Evolutionary conservation across 2,797 vertebrate genomes (phyloP).

Genomic region (Tokudaia muenninki): DNA sequence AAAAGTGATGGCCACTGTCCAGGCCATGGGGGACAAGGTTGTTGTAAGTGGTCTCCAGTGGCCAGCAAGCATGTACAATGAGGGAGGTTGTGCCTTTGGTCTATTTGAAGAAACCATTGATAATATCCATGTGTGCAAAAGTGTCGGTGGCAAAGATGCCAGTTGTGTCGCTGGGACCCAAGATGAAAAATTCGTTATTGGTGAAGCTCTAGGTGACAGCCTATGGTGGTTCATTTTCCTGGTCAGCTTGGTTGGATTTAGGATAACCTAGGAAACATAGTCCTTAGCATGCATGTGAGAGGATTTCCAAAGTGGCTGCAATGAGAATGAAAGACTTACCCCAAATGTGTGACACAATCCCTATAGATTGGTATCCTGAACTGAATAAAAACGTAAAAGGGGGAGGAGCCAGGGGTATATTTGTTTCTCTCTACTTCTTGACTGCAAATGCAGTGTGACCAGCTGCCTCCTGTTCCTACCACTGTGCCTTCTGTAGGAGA

Average conservation of each 20-base stretch:
- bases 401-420: neutral
- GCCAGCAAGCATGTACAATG: conserved; percentile 93
- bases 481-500: neutral
- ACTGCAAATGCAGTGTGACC: neutral
- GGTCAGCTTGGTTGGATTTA: neutral
- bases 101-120: conserved; percentile 98
- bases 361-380: neutral
- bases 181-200: conserved; percentile 86
- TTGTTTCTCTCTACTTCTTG: neutral
- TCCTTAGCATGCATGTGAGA: neutral
- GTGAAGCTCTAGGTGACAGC: conserved; percentile 90
- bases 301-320: neutral
- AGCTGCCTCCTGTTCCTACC: too few relatives aligned
- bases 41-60: conserved; percentile 95
- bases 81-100: conserved; percentile 95
- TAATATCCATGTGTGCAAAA: conserved; percentile 90
- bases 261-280: neutral
- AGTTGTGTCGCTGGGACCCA: conserved; percentile 88
- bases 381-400: neutral
- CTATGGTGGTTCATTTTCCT: neutral
- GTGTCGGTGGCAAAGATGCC: conserved; percentile 97
- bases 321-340: neutral
- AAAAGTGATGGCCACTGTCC: conserved; percentile 95
- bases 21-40: conserved; percentile 94
- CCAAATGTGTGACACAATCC: neutral